Conservation (phyloP, 1,140 invertebrate genomes). For the Helicorthomorpha holstii region DNA sequence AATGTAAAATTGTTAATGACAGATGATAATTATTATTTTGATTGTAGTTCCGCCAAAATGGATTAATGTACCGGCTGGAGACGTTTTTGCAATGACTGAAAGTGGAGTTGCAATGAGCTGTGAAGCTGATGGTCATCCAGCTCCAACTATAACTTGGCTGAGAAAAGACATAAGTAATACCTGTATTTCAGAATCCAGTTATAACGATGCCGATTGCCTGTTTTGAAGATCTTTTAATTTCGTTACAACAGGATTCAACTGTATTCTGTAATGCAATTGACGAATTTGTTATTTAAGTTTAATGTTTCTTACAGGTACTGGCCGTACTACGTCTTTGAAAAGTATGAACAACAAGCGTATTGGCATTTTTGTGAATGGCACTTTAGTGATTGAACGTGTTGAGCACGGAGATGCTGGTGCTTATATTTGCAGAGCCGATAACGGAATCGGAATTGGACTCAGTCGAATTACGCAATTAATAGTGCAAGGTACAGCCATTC, state of each 20-base stretch:
- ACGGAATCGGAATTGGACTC: no score
- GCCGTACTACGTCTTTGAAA: not conserved
- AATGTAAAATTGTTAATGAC: not conserved
- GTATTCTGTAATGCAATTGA: no score
- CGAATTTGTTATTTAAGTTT: not conserved
- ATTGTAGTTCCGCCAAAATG: slow-evolving; percentile 82
- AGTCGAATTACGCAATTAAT: no score
- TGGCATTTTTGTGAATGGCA: not conserved
- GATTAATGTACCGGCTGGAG: slow-evolving; percentile 80
- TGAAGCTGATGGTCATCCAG: slow-evolving; percentile 87
- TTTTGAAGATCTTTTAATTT: no score
- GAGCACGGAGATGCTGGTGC: slow-evolving; percentile 57
- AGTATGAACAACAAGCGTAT: not conserved
- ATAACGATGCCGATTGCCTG: no score
- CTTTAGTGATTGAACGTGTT: not conserved
- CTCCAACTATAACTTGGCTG: slow-evolving; percentile 89
- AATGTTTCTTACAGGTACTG: not conserved
- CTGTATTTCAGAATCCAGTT: no score
- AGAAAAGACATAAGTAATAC: slow-evolving; percentile 56
- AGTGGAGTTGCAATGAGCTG: slow-evolving; percentile 71
- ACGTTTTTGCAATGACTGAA: slow-evolving; percentile 64
- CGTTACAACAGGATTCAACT: no score
- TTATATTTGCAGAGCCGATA: slow-evolving; percentile 45
- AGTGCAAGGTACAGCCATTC: no score
- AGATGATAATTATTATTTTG: not conserved